Evolutionary conservation across 2,113 vertebrate species (phyloP).

Genomic region (Nannobrachium achirus): DNA sequence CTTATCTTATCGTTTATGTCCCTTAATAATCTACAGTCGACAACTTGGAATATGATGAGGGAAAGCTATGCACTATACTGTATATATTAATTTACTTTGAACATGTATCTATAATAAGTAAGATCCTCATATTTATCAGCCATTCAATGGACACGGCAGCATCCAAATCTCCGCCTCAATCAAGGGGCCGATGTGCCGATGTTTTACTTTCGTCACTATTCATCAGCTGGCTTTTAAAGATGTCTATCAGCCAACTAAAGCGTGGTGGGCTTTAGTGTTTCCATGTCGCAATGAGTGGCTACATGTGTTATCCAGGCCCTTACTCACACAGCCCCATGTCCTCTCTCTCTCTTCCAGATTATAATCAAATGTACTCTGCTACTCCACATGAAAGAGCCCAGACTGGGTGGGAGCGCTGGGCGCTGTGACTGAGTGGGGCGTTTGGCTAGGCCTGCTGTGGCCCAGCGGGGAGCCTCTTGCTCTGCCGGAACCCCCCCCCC

Average conservation of each 20-base stretch:
- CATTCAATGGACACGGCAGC: too few species aligned
- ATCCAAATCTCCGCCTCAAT: too few species aligned
- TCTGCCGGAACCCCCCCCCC: background rate
- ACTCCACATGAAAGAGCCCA: conserved; percentile 1
- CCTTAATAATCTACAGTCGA: too few species aligned
- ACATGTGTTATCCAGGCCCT: conserved; percentile 9
- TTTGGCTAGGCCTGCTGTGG: conserved; percentile 7
- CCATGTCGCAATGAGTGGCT: background rate
- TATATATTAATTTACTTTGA: too few species aligned
- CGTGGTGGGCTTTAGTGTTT: background rate
- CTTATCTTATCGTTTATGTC: too few species aligned
- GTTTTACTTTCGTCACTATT: background rate
- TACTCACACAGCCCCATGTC: background rate
- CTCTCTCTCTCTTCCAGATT: conserved; percentile 2
- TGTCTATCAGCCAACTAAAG: background rate
- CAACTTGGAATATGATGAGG: too few species aligned
- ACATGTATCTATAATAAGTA: too few species aligned
- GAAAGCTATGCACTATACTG: too few species aligned
- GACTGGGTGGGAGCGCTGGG: background rate
- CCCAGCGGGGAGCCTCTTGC: background rate
- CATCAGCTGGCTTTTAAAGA: background rate
- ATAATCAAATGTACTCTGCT: conserved; percentile 9
- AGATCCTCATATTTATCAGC: too few species aligned
- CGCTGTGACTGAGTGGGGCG: background rate
- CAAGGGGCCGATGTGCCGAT: too few species aligned